Base-by-base conservation (phyloP, 2,113 vertebrate genomes). In the Ranitomeya imitator region DNA sequence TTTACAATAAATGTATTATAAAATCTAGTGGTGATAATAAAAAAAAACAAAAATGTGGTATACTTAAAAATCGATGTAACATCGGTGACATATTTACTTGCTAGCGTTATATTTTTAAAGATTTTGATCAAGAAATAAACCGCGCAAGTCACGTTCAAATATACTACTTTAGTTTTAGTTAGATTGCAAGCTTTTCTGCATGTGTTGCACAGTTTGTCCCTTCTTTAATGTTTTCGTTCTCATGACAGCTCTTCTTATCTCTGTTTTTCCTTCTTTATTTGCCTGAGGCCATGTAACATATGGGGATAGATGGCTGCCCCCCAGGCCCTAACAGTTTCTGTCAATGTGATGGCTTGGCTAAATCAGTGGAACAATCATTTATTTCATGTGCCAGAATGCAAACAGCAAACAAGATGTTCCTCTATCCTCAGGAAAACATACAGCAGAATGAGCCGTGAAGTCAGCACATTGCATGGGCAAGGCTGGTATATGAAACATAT, bases 401-500 rank as follows among this genome's bases (percentile, higher is more conserved):
- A 73, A 73, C 69, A 57, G 12, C 14, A 61, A 73, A 73, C 69
- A 73, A 73, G 26, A 73, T 73, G 69, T 73, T 86, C 67, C n/a
- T 18, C 57, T 85, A 78, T 78, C 31, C 60, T 86, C n/a, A 37
- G 26, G 6, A 23, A 73, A 37, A 73, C 23, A 71, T 23, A 71
- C 16, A 54, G 69, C 69, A 73, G 26, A 73, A 73, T 73, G 16
- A 37, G 69, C 69, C 31, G 69, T 37, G 69, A 73, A 71, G 67
- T 14, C 23, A 63, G 61, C 18, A 7, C 19, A 63, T 7, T 63
- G 19, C 6, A 63, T 6, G 61, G 16, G 23, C 69, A 31, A 73
- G 13, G 26, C 69, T 10, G 37, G 16, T 73, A 73, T 73, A 37
- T 15, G 69, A 65, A 63, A 19, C 5, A 21, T 4, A 21, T 4